Percentiles rank a stretch among this genome's conserved stretches.
Evolutionary conservation across 1,140 invertebrate species (phyloP).

Genomic region (Paramacrobiotus metropolitanus): DNA sequence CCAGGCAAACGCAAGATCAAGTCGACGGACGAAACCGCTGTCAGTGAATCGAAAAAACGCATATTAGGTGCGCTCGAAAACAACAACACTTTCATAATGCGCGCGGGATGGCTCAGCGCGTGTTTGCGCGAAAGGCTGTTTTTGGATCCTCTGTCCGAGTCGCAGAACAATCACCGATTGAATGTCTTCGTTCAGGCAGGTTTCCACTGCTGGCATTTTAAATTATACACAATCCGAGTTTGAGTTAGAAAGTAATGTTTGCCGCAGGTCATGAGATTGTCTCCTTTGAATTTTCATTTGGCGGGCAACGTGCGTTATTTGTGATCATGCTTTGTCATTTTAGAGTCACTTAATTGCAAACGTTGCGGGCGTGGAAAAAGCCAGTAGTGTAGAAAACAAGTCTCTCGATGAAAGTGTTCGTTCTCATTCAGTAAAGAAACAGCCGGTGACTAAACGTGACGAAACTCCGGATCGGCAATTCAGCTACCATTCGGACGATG

Average conservation of each 20-base stretch:
- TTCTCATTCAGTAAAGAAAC: no score
- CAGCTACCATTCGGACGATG: constrained; percentile 1
- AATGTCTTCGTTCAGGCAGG: background rate
- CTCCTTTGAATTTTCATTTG: background rate
- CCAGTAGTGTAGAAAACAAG: background rate
- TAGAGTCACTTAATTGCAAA: background rate
- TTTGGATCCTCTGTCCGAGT: background rate
- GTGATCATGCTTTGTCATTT: background rate
- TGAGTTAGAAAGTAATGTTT: background rate
- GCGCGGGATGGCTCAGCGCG: background rate
- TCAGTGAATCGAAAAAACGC: no score
- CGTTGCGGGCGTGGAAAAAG: background rate
- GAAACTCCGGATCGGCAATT: background rate
- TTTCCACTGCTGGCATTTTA: no score
- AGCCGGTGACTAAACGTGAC: background rate
- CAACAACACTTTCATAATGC: background rate
- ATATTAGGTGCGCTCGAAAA: background rate
- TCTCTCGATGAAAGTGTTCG: background rate
- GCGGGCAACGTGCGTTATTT: background rate
- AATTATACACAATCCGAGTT: no score
- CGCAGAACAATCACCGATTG: background rate
- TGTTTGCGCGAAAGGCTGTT: background rate
- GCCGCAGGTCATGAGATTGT: background rate
- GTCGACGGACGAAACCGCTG: no score
- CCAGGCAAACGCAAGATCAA: no score